Evolutionary conservation across 2,113 vertebrate genomes (phyloP), one percentile per base, ranked within the genome.

Genomic region (Syngnathus scovelli): DNA sequence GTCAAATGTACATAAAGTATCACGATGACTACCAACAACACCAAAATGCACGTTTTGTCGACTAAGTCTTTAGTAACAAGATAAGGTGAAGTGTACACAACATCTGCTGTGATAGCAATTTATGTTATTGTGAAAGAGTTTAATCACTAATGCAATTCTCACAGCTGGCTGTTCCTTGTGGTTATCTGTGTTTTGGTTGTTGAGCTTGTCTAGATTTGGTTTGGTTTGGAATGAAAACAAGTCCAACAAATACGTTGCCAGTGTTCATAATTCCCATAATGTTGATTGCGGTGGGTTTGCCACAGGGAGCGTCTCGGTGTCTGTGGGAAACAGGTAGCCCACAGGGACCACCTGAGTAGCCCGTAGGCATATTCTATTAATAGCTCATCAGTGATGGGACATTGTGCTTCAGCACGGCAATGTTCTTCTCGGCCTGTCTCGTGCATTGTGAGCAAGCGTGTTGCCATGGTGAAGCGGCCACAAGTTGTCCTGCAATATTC

Each of bases 211-310:
- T 59, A 19, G 49, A 63, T 56, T 48, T n/a, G 11, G 23, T 56
- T 48, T n/a, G 11, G 23, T 11, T 18, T 48, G 58, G 76, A 65
- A 81, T 83, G 70, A 77, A 85, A 80, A 83, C 69, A 82, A 68
- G 44, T 70, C 39, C 27, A 65, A 55, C 63, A 46, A 64, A 49
- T 64, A 69, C 13, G 38, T 61, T 36, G 43, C 41, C 41, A 6
- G 23, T 56, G 15, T 46, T 51, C 38, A 4, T 49, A 13, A 72
- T 72, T 72, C 51, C 13, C 54, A 33, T 56, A 37, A 52, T 67
- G 55, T 21, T 36, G 9, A 5, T 68, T 7, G 48, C 49, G 23
- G 66, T 61, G 54, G 12, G 12, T 56, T 56, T 27, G 54, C 1
- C 23, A 6, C 12, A 2, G 23, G 54, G 27, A 33, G 27, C n/a